A percentile compares a stretch with the other conserved stretches of the same genome.
These are phyloP conservation scores for Philaenus spumarius DNA, from an alignment of 1,140 invertebrate species.

Conservation along the genomic window DNA sequence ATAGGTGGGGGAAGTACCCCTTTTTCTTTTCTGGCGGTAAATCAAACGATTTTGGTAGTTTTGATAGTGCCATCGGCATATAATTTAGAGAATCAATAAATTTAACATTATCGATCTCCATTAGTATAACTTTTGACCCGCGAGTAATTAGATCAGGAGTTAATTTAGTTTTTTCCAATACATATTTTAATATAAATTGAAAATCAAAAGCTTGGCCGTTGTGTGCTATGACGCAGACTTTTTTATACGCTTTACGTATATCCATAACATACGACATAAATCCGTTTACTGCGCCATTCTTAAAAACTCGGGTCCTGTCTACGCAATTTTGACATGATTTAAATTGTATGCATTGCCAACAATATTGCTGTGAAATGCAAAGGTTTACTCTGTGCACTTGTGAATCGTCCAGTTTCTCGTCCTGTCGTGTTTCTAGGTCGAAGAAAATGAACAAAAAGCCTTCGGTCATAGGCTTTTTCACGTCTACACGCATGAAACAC, in stretches of 20 bases:
- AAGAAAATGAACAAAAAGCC: conserved; percentile 4
- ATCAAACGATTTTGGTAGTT: conserved; percentile 30
- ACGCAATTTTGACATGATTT: neutral
- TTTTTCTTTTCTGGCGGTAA: conserved; percentile 19
- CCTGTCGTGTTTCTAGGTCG: conserved; percentile 9
- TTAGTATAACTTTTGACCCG: conserved; percentile 15
- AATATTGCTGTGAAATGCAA: neutral
- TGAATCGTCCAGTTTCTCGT: neutral
- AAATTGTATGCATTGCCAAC: neutral
- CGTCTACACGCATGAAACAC: neutral
- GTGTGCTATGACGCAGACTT: conserved; percentile 23
- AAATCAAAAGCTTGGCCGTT: conserved; percentile 28
- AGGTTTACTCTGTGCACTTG: neutral
- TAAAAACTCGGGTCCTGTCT: neutral
- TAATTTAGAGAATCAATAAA: conserved; percentile 34
- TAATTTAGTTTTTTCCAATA: conserved; percentile 16
- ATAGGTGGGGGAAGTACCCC: conserved; percentile 6
- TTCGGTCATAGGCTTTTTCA: neutral
- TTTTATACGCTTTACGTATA: neutral
- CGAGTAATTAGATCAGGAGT: conserved; percentile 24
- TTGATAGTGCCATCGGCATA: conserved; percentile 28
- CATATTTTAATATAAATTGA: conserved; percentile 30
- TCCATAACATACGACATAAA: conserved; percentile 9
- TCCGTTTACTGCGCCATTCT: neutral
- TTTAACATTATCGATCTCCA: conserved; percentile 19